Evolutionary conservation across 2,888 invertebrate genomes (phyloP).

Genomic region (Drosophila koepferae): DNA sequence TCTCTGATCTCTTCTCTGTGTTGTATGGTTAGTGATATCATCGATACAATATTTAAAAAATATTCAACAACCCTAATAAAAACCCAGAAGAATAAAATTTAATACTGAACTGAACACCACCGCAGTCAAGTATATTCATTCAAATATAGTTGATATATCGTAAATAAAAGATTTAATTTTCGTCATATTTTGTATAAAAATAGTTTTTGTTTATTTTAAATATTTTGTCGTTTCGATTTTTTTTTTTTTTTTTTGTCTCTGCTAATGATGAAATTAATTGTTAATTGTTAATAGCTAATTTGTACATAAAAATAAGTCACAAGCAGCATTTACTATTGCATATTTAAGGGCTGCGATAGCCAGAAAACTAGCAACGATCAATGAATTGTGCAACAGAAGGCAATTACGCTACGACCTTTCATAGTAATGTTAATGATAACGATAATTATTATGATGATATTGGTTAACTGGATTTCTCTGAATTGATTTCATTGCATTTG

Average conservation of each 20-base stretch:
- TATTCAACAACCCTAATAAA: fast-evolving
- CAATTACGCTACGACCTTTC: slow-evolving; percentile 57
- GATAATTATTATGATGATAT: not conserved
- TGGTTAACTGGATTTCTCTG: slow-evolving; percentile 32
- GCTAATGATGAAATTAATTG: slow-evolving; percentile 64
- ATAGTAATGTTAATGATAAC: not conserved
- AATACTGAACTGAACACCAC: fast-evolving
- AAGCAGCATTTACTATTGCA: slow-evolving; percentile 72
- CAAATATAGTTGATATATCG: too few species aligned
- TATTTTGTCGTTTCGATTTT: slow-evolving; percentile 33
- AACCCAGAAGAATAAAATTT: fast-evolving
- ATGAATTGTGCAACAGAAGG: slow-evolving; percentile 57
- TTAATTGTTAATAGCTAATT: slow-evolving; percentile 69
- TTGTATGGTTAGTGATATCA: too few species aligned
- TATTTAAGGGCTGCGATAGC: slow-evolving; percentile 33
- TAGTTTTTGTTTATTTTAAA: slow-evolving; percentile 55
- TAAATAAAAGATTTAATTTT: not conserved
- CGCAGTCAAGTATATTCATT: too few species aligned
- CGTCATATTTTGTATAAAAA: slow-evolving; percentile 44
- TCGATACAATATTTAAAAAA: too few species aligned
- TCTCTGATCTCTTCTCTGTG: too few species aligned
- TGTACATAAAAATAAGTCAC: slow-evolving; percentile 76
- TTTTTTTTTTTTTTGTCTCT: slow-evolving; percentile 60
- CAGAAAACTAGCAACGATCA: slow-evolving; percentile 36
- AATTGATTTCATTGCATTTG: not conserved